Conservation (phyloP, 2,888 invertebrate genomes). For the Glaucopsyche alexis region DNA sequence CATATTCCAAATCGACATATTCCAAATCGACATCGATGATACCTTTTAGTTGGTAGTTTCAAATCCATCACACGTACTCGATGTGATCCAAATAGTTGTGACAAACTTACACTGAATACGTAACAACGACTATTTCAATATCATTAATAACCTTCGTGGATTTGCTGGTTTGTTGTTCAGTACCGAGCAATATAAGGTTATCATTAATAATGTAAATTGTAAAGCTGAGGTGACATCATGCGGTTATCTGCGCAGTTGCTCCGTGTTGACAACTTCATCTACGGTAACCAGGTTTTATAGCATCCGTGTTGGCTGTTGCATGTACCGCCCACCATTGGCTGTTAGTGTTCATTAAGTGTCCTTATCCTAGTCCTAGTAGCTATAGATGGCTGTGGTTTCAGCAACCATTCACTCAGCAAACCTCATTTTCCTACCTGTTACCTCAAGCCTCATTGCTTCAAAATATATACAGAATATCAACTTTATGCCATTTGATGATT, state of each 20-base stretch:
- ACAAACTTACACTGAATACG: constrained; percentile 2
- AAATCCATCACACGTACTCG: constrained; percentile 7
- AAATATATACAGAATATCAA: too few relatives aligned
- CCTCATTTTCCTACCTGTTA: background rate
- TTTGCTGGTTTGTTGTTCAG: constrained; percentile 2
- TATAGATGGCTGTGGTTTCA: background rate
- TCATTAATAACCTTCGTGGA: constrained; percentile 14
- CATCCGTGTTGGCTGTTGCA: background rate
- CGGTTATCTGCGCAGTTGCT: constrained; percentile 27
- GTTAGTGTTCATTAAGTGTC: background rate
- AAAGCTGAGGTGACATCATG: constrained; percentile 30
- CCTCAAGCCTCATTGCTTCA: too few relatives aligned
- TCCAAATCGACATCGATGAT: too few relatives aligned
- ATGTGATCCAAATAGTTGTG: background rate
- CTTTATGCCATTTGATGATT: too few relatives aligned
- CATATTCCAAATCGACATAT: background rate
- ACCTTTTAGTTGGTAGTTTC: background rate
- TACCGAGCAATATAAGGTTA: constrained; percentile 28
- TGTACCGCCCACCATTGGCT: background rate
- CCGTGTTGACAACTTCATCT: background rate
- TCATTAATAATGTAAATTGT: constrained; percentile 29
- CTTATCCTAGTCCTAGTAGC: background rate
- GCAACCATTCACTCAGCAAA: background rate
- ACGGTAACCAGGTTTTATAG: background rate
- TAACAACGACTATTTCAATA: constrained; percentile 2